A percentile compares a stretch with the other conserved stretches of the same genome.
Evolutionary conservation across 1,140 invertebrate genomes (phyloP).

Genomic region (Mylabris phalerata): DNA sequence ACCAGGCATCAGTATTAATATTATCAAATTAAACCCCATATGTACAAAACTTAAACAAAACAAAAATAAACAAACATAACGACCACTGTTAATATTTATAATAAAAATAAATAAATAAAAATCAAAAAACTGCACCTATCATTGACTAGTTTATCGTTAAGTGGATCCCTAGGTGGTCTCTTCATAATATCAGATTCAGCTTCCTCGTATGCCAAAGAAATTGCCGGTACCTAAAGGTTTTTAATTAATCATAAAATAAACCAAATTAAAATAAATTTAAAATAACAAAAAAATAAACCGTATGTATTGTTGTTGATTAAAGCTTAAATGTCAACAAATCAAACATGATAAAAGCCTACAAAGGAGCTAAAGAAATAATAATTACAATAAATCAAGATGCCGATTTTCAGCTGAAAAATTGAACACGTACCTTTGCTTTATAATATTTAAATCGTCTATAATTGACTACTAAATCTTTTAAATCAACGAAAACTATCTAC

Average conservation of each 20-base stretch:
- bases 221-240: conserved; percentile 82
- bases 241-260: background rate
- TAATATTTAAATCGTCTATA: too few species aligned
- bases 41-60: conserved; percentile 8
- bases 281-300: background rate
- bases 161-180: conserved; percentile 93
- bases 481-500: too few species aligned
- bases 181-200: conserved; percentile 99
- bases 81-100: conserved; percentile 12
- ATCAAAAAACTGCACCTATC: conserved; percentile 65
- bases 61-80: conserved; percentile 15
- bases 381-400: too few species aligned
- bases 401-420: too few species aligned
- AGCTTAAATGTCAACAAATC: too few species aligned
- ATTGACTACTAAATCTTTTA: too few species aligned
- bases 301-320: too few species aligned
- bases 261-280: background rate
- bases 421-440: too few species aligned
- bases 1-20: conserved; percentile 13
- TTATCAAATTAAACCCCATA: conserved; percentile 3
- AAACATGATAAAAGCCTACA: too few species aligned
- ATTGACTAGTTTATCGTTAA: conserved; percentile 95
- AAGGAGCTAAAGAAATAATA: too few species aligned
- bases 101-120: conserved; percentile 23
- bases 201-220: conserved; percentile 99